These are phyloP conservation scores for Dusona sp. DNA, from an alignment of 2,888 invertebrate genomes.

Conservation along the genomic window DNA sequence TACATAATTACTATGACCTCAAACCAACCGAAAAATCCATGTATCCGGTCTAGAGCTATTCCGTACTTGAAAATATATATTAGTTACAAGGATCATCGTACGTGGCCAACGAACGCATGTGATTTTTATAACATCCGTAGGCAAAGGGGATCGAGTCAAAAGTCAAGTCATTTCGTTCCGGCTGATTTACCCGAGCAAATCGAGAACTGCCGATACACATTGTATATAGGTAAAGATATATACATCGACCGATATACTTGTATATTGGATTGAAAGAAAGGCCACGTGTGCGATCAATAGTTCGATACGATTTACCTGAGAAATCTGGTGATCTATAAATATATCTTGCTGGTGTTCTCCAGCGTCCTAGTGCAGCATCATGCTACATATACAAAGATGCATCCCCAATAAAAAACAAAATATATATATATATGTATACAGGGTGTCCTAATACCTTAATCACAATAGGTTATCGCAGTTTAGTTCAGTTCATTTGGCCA, in stretches of 20 bases:
- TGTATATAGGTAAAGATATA: slow-evolving; percentile 7
- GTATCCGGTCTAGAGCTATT: too few relatives aligned
- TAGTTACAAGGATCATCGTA: slow-evolving; percentile 13
- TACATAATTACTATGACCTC: too few relatives aligned
- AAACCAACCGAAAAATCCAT: too few relatives aligned
- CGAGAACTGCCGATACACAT: slow-evolving; percentile 56
- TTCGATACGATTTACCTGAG: slow-evolving; percentile 52
- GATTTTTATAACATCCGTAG: slow-evolving; percentile 35
- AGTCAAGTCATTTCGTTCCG: slow-evolving; percentile 68
- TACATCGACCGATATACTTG: slow-evolving; percentile 1
- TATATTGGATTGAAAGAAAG: slow-evolving; percentile 44
- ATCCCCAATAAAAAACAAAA: slow-evolving; percentile 35
- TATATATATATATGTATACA: slow-evolving; percentile 9
- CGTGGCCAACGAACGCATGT: slow-evolving; percentile 46
- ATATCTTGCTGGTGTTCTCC: slow-evolving; percentile 16
- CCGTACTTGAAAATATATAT: not conserved
- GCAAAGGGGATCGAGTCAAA: slow-evolving; percentile 49
- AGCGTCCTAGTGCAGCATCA: slow-evolving; percentile 44
- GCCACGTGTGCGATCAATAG: slow-evolving; percentile 44
- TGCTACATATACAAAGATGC: slow-evolving; percentile 34
- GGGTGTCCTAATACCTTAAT: not conserved
- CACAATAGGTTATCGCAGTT: not conserved
- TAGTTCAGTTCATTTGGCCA: not conserved
- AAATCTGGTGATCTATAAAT: slow-evolving; percentile 54
- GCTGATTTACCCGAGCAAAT: slow-evolving; percentile 67